Evolutionary conservation across 1,140 invertebrate species (phyloP), one percentile per base, ranked within the genome.

Genomic region (Drosophila sechellia): DNA sequence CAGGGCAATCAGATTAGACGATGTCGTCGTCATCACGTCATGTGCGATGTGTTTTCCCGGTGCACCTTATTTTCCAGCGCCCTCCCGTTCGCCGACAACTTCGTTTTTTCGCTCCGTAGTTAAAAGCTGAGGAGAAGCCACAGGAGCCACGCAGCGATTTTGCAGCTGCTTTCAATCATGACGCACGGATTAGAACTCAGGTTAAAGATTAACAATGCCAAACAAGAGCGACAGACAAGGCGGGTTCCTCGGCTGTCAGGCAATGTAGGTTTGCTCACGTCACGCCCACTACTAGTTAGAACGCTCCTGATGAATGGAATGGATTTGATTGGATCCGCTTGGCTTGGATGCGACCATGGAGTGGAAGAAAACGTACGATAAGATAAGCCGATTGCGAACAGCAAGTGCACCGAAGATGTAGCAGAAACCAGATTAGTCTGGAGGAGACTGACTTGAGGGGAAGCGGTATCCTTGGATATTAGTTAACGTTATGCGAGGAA

Each of bases 131-230:
- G 6, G 35, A 34, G 3, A 31, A 31, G 42, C n/a, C 43, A 15
- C 27, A 39, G 34, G 50, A 48, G 61, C 42, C 58, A 78, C 68
- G 64, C 81, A 80, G 63, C 58, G 72, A 55, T 80, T 60, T 59
- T 84, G 80, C 74, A 79, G 79, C 80, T 84, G 80, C 80, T 66
- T 86, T 86, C 78, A 86, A 86, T 86, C 83, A 86, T 86, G 81
- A 86, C 81, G 81, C 81, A 87, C 81, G 81, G 81, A 86, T 87
- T 86, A 86, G 81, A 61, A 81, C 78, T 68, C 78, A 75, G 78
- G 81, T 81, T 87, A 81, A 86, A 87, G 81, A 86, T 81, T 86
- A 87, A 75, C 74, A 81, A 87, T 57, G 57, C 34, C 76, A 76
- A 25, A 35, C 54, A 55, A 53, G 48, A 64, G 53, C 25, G 40